phyloP scores from a whole-genome alignment of 2,113 vertebrate species.

The Etheostoma cragini region DNA sequence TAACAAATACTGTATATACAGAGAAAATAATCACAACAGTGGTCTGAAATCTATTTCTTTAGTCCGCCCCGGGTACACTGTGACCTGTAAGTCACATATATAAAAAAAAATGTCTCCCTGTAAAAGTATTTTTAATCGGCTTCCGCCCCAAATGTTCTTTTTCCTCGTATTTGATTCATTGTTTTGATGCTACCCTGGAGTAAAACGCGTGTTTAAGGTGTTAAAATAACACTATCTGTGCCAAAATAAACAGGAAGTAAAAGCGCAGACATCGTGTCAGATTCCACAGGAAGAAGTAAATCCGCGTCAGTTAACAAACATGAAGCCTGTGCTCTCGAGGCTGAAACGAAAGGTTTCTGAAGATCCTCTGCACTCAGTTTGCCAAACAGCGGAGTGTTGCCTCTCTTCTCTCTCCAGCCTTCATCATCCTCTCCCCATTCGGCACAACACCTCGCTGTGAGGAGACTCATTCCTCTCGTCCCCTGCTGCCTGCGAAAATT shows the following conservation, averaged over 20 bases:
- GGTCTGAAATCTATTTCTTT: too few relatives aligned
- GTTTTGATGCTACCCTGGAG: too few relatives aligned
- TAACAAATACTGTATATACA: too few relatives aligned
- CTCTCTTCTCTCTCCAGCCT: constrained; percentile 62
- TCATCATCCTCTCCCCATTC: constrained; percentile 64
- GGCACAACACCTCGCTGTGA: constrained; percentile 58
- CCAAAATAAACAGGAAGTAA: not conserved
- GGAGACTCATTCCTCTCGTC: constrained; percentile 58
- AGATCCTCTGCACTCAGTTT: constrained; percentile 44
- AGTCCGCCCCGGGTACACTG: too few relatives aligned
- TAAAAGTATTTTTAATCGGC: too few relatives aligned
- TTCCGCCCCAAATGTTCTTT: too few relatives aligned
- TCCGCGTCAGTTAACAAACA: constrained; percentile 35
- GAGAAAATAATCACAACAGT: too few relatives aligned
- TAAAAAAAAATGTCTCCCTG: too few relatives aligned
- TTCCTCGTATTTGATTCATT: too few relatives aligned
- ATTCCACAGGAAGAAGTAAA: constrained; percentile 18
- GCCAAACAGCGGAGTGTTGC: constrained; percentile 55
- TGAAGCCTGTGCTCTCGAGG: constrained; percentile 26
- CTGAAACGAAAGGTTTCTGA: constrained; percentile 44
- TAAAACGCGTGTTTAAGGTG: too few relatives aligned
- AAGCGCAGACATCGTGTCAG: not conserved
- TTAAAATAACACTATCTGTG: not conserved
- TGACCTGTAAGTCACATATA: too few relatives aligned
- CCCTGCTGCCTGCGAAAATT: constrained; percentile 65